phyloP scores from a whole-genome alignment of 2,797 vertebrate genomes.

The Sebastes miniatus region DNA sequence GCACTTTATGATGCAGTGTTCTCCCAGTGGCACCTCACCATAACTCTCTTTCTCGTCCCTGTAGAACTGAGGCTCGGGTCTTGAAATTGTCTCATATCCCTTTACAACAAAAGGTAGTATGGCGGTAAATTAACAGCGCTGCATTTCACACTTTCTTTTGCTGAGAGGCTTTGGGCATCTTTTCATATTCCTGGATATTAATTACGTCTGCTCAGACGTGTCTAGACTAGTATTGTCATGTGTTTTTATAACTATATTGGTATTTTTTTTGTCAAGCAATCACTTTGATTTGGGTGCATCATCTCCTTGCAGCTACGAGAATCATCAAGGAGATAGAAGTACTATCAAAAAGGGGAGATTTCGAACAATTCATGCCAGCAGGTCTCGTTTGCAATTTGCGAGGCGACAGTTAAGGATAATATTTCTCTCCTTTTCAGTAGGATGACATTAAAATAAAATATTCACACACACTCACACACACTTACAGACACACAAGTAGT shows the following conservation, averaged over 20 bases:
- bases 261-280: background rate
- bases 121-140: constrained; percentile 19
- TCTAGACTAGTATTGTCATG: background rate
- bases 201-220: background rate
- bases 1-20: constrained; percentile 48
- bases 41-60: constrained; percentile 49
- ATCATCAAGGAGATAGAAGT: background rate
- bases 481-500: background rate
- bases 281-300: background rate
- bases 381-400: background rate
- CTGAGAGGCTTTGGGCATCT: background rate
- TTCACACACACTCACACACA: background rate
- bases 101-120: constrained; percentile 25
- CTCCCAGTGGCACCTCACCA: constrained; percentile 36
- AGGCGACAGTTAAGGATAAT: background rate
- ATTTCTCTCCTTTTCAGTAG: background rate
- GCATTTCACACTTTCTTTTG: background rate
- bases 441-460: background rate
- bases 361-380: background rate
- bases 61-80: constrained; percentile 13
- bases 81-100: constrained; percentile 38
- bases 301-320: background rate
- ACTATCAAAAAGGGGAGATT: background rate
- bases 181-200: background rate
- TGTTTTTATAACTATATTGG: background rate